Conservation (phyloP, 1,140 invertebrate species). For the Zaprionus inermis region DNA sequence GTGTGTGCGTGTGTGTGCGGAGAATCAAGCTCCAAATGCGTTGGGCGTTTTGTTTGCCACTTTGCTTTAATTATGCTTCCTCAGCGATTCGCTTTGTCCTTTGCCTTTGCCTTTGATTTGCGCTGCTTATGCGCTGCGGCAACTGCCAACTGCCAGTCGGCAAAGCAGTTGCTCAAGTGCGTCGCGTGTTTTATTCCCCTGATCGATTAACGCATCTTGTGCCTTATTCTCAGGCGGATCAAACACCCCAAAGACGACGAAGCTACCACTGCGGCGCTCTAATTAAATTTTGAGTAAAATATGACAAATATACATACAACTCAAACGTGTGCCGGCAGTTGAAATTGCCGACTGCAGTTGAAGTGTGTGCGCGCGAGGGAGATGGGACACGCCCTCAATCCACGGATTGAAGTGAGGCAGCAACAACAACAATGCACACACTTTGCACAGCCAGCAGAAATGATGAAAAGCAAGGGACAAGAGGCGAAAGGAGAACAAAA, state of each 20-base stretch:
- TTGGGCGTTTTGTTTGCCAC: conserved; percentile 72
- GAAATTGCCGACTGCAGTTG: conserved; percentile 30
- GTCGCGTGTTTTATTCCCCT: conserved; percentile 38
- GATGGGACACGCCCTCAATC: background rate
- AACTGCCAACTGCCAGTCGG: conserved; percentile 18
- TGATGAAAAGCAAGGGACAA: conserved; percentile 29
- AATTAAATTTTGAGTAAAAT: conserved; percentile 60
- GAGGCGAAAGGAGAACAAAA: conserved; percentile 26
- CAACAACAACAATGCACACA: conserved; percentile 20
- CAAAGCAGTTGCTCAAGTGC: conserved; percentile 13
- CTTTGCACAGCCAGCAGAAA: conserved; percentile 31
- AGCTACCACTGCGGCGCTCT: conserved; percentile 36
- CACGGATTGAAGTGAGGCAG: conserved; percentile 3
- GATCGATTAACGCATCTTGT: conserved; percentile 68
- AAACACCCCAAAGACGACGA: conserved; percentile 26
- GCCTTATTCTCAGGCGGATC: conserved; percentile 49
- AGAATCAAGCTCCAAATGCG: conserved; percentile 41
- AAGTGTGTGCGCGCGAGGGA: conserved; percentile 16
- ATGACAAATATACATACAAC: conserved; percentile 7
- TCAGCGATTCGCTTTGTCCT: conserved; percentile 43
- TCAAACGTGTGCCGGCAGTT: conserved; percentile 53
- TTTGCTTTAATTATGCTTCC: conserved; percentile 72
- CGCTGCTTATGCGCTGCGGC: conserved; percentile 51
- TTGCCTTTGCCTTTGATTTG: conserved; percentile 26
- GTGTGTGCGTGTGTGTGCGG: conserved; percentile 11